Evolutionary conservation across 2,797 vertebrate species (phyloP).

Genomic region (Hydrophis major): DNA sequence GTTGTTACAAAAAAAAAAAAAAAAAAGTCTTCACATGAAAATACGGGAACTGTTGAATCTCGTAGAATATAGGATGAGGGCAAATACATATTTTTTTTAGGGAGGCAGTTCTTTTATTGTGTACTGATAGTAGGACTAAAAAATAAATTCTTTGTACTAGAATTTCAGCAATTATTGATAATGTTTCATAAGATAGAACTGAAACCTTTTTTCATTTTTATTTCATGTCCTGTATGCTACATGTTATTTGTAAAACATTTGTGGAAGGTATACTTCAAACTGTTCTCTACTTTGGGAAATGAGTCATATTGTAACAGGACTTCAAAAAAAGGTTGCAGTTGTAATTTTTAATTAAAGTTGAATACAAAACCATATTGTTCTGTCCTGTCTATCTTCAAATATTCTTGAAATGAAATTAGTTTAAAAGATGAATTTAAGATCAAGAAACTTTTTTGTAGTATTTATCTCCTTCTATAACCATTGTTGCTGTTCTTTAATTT

Average conservation of each 20-base stretch:
- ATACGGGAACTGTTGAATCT: constrained; percentile 6
- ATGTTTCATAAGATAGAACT: constrained; percentile 19
- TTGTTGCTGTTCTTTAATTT: not conserved
- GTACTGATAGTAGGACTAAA: constrained; percentile 19
- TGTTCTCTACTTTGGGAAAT: not conserved
- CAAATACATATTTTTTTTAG: constrained; percentile 37
- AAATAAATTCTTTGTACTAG: constrained; percentile 30
- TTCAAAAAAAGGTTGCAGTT: not conserved
- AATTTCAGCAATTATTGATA: constrained; percentile 12
- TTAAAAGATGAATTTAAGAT: constrained; percentile 17
- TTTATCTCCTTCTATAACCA: not conserved
- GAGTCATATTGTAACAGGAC: not conserved
- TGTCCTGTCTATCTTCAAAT: not conserved
- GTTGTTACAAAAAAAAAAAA: not conserved
- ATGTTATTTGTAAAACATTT: not conserved
- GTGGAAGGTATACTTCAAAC: not conserved
- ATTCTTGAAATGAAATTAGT: constrained; percentile 7
- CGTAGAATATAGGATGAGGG: constrained; percentile 37
- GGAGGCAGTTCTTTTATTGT: constrained; percentile 21
- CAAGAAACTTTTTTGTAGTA: not conserved
- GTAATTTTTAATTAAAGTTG: constrained; percentile 6
- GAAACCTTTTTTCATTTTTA: constrained; percentile 15
- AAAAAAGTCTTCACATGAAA: not conserved
- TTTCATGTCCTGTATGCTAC: not conserved
- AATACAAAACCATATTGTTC: not conserved